These are phyloP conservation scores for Scrobipalpa atriplicella DNA, from an alignment of 2,888 invertebrate species.

Conservation along the genomic window DNA sequence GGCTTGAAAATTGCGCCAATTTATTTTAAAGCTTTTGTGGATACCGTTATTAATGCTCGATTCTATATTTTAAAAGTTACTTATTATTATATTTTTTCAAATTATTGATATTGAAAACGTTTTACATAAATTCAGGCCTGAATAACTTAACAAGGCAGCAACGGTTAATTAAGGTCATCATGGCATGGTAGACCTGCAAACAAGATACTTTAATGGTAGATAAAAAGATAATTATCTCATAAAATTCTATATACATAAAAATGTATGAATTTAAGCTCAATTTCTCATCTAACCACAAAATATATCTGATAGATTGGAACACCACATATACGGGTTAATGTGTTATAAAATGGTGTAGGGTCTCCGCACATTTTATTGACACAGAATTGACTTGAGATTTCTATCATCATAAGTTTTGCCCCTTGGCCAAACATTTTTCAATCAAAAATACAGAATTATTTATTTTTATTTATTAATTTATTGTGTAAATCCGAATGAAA, in stretches of 20 bases:
- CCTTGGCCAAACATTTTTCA: not conserved
- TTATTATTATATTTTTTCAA: no score
- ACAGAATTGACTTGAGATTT: not conserved
- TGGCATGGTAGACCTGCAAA: no score
- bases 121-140: no score
- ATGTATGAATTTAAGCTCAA: not conserved
- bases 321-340: not conserved
- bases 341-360: not conserved
- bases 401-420: not conserved
- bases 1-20: not conserved
- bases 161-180: no score
- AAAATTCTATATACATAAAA: not conserved
- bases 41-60: not conserved
- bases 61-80: not conserved
- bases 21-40: constrained; percentile 6
- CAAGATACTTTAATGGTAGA: no score
- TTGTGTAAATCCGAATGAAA: no score
- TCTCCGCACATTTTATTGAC: not conserved
- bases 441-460: no score
- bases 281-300: not conserved
- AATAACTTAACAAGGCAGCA: no score
- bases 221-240: not conserved
- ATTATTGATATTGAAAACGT: no score
- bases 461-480: no score
- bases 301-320: not conserved